Conservation (phyloP, 2,888 invertebrate genomes). For the Andrena camellia region DNA sequence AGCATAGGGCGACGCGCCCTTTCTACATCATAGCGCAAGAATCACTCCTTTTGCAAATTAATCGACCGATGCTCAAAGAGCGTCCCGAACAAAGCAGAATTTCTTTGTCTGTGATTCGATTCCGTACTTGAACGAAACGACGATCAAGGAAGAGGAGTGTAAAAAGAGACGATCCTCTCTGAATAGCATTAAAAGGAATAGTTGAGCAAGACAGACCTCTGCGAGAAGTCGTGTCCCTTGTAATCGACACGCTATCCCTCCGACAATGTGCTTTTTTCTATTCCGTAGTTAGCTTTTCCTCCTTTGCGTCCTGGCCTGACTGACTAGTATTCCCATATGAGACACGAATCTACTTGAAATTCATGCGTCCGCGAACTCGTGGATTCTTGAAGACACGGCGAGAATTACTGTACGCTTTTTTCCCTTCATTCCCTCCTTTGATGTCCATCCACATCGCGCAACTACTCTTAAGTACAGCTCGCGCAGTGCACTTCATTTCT, state of each 20-base stretch:
- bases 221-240: constrained; percentile 52
- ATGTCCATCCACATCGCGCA: constrained; percentile 18
- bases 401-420: constrained; percentile 42
- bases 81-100: background rate
- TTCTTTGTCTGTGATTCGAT: constrained; percentile 2
- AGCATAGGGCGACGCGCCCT: background rate
- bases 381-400: constrained; percentile 30
- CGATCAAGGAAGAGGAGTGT: background rate
- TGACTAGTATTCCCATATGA: constrained; percentile 45
- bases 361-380: constrained; percentile 43
- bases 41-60: constrained; percentile 2
- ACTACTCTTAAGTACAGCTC: background rate
- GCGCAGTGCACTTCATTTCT: no score
- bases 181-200: constrained; percentile 9
- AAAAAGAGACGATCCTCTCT: background rate
- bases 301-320: constrained; percentile 14
- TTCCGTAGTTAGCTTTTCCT: constrained; percentile 25
- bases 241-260: constrained; percentile 62
- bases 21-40: background rate
- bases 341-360: constrained; percentile 45
- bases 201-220: constrained; percentile 11
- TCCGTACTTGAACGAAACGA: background rate
- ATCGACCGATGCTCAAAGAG: constrained; percentile 6
- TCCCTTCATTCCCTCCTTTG: constrained; percentile 2
- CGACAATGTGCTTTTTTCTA: constrained; percentile 22